Evolutionary conservation across 2,113 vertebrate species (phyloP).

Genomic region (Pelecanoides urinatrix): DNA sequence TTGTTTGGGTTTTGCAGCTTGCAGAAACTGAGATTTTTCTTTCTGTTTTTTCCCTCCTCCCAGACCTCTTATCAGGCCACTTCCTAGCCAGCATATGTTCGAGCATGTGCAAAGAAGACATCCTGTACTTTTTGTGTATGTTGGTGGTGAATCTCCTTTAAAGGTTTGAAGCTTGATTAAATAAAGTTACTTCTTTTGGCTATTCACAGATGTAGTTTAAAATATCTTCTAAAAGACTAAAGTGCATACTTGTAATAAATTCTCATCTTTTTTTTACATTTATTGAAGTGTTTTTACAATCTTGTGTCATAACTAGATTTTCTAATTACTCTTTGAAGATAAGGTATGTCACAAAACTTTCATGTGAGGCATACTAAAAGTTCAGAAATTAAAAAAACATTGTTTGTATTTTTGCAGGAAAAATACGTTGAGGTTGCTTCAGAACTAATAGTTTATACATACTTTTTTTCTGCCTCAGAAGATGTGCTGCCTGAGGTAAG

Average conservation of each 20-base stretch:
- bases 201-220: neutral
- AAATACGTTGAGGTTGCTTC: constrained; percentile 93
- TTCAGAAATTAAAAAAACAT: neutral
- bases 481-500: constrained; percentile 91
- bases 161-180: constrained; percentile 79
- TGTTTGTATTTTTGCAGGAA: constrained; percentile 80
- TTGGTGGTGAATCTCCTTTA: constrained; percentile 92
- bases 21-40: neutral
- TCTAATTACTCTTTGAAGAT: neutral
- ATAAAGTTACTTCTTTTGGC: neutral
- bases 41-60: neutral
- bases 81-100: constrained; percentile 95
- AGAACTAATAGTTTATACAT: constrained; percentile 95
- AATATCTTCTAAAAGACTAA: neutral
- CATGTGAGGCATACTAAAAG: neutral
- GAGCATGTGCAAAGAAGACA: constrained; percentile 91
- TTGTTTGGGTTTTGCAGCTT: neutral
- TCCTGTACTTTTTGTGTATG: constrained; percentile 89
- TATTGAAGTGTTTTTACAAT: neutral
- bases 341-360: neutral
- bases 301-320: neutral
- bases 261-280: accelerated
- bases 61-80: constrained; percentile 90
- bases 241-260: neutral
- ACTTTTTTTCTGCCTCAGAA: constrained; percentile 95